Percentiles rank a stretch among this genome's conserved stretches.
These are phyloP conservation scores for Scomber scombrus DNA, from an alignment of 2,113 vertebrate genomes.

Conservation along the genomic window DNA sequence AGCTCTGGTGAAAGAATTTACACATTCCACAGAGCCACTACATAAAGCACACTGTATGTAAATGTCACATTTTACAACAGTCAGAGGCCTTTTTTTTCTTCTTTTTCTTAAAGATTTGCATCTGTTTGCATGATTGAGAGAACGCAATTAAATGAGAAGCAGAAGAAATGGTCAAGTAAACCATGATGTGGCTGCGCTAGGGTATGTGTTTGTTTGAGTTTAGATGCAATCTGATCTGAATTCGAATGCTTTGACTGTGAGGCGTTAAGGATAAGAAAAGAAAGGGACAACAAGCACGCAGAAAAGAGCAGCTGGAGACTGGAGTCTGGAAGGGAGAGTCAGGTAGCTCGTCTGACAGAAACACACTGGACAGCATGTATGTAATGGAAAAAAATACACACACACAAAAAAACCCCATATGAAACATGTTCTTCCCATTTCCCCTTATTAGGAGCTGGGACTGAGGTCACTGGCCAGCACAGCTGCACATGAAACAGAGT, in stretches of 20 bases:
- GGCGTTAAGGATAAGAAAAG: conserved; percentile 33
- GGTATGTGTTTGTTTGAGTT: not conserved
- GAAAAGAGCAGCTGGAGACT: conserved; percentile 44
- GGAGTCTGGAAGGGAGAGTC: conserved; percentile 5
- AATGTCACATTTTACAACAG: conserved; percentile 45
- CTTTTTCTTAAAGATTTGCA: conserved; percentile 39
- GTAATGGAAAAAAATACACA: conserved; percentile 52
- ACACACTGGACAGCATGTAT: conserved; percentile 5
- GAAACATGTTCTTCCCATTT: conserved; percentile 64
- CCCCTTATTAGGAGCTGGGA: conserved; percentile 52
- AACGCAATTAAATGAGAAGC: conserved; percentile 13
- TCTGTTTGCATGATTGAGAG: conserved; percentile 54
- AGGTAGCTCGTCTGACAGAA: conserved; percentile 4
- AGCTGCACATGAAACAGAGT: conserved; percentile 69
- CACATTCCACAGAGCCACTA: conserved; percentile 38
- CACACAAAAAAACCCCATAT: not conserved
- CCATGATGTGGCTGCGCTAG: not conserved
- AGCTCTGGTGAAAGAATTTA: conserved; percentile 35
- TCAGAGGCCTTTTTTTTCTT: conserved; percentile 3
- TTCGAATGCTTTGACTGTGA: conserved; percentile 13
- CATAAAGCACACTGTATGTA: conserved; percentile 44
- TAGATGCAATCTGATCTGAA: conserved; percentile 32
- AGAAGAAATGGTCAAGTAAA: not conserved
- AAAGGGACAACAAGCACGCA: conserved; percentile 5
- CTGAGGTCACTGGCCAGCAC: conserved; percentile 51